These are phyloP conservation scores for Theristicus caerulescens DNA, from an alignment of 2,113 vertebrate species.

Conservation along the genomic window DNA sequence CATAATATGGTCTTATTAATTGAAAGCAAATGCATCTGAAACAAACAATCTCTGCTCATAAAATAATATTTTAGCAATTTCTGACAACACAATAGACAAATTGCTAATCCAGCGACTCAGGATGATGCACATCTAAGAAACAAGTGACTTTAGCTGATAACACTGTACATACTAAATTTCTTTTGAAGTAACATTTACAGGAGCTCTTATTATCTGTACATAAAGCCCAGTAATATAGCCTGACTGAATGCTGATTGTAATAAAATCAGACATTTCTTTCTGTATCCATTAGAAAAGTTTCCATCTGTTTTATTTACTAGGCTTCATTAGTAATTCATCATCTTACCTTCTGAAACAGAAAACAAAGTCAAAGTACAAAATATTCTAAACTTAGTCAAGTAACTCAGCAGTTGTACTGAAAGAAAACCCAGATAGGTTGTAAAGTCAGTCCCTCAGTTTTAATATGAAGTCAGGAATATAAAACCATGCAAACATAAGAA, in stretches of 20 bases:
- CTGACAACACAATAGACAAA: not conserved
- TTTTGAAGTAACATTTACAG: not conserved
- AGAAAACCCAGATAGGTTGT: not conserved
- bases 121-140: not conserved
- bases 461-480: not conserved
- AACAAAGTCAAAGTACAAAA: not conserved
- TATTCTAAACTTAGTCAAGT: not conserved
- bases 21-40: slow-evolving; percentile 12
- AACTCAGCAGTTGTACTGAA: not conserved
- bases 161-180: not conserved
- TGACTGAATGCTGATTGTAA: not conserved
- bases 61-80: not conserved
- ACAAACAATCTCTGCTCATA: not conserved
- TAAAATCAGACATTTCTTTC: not conserved
- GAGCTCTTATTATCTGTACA: not conserved
- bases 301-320: not conserved
- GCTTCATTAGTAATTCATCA: not conserved
- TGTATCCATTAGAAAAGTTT: not conserved
- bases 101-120: not conserved
- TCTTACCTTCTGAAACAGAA: not conserved
- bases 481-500: not conserved
- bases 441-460: not conserved
- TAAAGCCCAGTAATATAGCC: not conserved
- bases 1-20: slow-evolving; percentile 33
- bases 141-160: not conserved